Evolutionary conservation across 2,888 invertebrate genomes (phyloP).

Genomic region (Hymenopus coronatus): DNA sequence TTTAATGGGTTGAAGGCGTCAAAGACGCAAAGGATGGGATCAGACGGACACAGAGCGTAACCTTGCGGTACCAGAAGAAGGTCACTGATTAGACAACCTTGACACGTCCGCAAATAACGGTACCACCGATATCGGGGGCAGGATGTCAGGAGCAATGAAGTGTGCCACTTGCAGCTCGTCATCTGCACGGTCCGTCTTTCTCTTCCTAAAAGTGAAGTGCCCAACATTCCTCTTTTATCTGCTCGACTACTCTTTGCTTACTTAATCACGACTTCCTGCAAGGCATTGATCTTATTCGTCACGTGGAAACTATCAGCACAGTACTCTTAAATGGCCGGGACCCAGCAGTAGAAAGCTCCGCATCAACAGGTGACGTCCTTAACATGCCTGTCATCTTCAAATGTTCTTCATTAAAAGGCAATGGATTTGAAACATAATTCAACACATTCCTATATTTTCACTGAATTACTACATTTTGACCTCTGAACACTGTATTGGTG

Average conservation of each 20-base stretch:
- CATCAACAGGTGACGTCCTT: no score
- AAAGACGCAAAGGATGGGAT: neutral
- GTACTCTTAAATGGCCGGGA: no score
- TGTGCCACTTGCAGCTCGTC: neutral
- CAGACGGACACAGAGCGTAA: neutral
- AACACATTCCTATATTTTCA: no score
- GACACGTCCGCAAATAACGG: neutral
- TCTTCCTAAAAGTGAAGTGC: neutral
- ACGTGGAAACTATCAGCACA: no score
- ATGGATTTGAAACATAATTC: no score
- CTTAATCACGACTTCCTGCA: neutral
- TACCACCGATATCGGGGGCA: neutral
- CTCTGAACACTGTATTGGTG: no score
- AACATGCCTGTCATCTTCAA: no score
- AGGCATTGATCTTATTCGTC: neutral
- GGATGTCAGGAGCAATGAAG: neutral
- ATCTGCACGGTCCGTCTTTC: neutral
- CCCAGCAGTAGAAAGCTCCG: no score
- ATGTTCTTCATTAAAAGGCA: no score
- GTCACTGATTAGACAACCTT: conserved; percentile 15
- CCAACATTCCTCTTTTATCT: neutral
- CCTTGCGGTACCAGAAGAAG: neutral
- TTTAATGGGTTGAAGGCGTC: neutral
- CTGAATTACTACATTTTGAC: no score
- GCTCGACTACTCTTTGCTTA: neutral